Base-by-base conservation (phyloP, 2,888 invertebrate species). In the Aspidiotus destructor region DNA sequence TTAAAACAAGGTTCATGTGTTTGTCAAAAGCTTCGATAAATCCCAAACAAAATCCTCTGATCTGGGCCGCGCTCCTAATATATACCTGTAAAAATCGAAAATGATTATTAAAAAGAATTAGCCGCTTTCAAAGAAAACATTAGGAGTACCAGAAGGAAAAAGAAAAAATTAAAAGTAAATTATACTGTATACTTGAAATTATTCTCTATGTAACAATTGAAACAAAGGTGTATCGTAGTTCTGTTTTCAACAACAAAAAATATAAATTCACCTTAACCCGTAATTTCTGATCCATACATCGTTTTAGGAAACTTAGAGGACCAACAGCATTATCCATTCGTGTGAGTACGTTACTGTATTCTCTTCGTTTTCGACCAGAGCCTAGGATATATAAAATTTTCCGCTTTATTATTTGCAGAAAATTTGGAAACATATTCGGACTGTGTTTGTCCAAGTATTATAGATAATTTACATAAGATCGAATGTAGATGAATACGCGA, bases 1-100 rank as follows among this genome's bases (percentile, higher is more conserved):
- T 83, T 65, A 96, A 79, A 7, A 89, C 87, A 73, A 97, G 77
- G 79, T 97, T 97, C 89, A 92, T 94, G 77, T 94, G 92, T 76
- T 90, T 93, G 79, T 97, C 97, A 77, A 92, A 97, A 3, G 90
- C 90, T 16, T 86, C 83, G 41, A 96, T 78, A 73, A 83, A 87
- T 1, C 90, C 97, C 71, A 85, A 83, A 70, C 91, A 83, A 71
- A 83, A 83, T 5, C 95, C 93, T 68, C 93, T 81, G 40, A 94
- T 79, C 11, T 85, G 85, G 52, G 79, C 80, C 40, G 84, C 85
- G 73, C 84, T 84, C 67, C 95, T 83, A 0, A 89, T 89, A 75
- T 85, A 83, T 57, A 92, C 84, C 86, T 90, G 41, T 2, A 60
- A 67, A 48, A 11, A 48, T 13, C 5, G 5, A 28, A 28, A 28